Base-by-base conservation (phyloP, 2,888 invertebrate genomes). In the Drosophila stalkeri region DNA sequence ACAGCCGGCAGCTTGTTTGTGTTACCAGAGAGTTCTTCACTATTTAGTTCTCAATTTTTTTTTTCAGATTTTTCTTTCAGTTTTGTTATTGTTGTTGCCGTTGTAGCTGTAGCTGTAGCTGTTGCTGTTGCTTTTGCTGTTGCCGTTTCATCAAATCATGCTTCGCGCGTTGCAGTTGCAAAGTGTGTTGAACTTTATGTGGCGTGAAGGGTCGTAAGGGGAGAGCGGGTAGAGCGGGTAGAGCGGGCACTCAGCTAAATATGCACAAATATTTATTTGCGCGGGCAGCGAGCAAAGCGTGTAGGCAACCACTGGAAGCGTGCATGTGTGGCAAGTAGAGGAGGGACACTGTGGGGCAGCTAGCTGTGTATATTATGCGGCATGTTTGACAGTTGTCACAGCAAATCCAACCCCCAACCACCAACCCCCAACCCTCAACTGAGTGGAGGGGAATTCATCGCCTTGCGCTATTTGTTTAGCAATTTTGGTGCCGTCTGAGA, bases 241-340 rank as follows among this genome's bases (percentile, higher is more conserved):
- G 37, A 2, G 31, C 12, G 37, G 18, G 52, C 68, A 59, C 51
- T 51, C 64, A 55, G 72, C 80, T 88, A 88, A 85, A 88, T 86
- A 83, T 88, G 89, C 83, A 83, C 84, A 81, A 85, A 88, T 85
- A 85, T 85, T 88, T 85, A 88, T 85, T 88, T 72, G 79, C 75
- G 73, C 72, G 72, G 64, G 59, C 61, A 77, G 71, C 51, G 46
- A 56, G 41, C 33, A 31, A 16, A 31, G 14, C 14, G 23, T n/a
- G 27, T n/a, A 27, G 2, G 39, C 61, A 27, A 20, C 11, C 8
- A 16, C 8, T 31, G 18, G 39, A 18, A 18, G 9, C 47, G 9
- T 9, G 18, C 1, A 37, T 27, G 46, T 46, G 31, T 31, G 7
- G 52, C 14, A 11, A 18, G 31, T 7, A 3, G 14, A 18, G 14